Conservation (phyloP, 2,888 invertebrate genomes). For the Acanthosepion pharaonis region DNA sequence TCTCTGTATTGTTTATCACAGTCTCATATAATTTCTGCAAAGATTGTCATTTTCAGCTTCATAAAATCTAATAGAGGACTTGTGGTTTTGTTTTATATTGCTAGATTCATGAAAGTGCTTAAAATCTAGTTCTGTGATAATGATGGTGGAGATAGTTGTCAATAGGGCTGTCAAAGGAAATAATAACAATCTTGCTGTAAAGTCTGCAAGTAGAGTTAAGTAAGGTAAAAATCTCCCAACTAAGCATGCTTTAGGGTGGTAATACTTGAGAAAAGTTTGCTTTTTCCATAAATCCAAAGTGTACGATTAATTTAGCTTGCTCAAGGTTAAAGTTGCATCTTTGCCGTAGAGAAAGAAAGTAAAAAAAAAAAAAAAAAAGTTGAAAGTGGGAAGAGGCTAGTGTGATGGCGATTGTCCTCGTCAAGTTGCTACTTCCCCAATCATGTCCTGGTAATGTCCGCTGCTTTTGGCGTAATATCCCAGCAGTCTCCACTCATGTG, state of each 20-base stretch:
- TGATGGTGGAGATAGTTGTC: neutral
- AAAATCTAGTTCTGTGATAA: neutral
- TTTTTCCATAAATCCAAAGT: neutral
- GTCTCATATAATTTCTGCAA: no score
- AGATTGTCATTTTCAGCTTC: no score
- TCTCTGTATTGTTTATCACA: no score
- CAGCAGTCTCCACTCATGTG: conserved; percentile 39
- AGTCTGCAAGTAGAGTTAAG: neutral
- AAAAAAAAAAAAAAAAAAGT: neutral
- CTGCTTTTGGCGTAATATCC: conserved; percentile 42
- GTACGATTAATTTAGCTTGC: conserved; percentile 33
- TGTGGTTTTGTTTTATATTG: neutral
- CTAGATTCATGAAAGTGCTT: neutral
- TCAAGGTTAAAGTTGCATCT: neutral
- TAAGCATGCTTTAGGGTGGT: neutral
- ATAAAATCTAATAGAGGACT: no score
- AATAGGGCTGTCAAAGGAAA: neutral
- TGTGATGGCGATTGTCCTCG: conserved; percentile 22
- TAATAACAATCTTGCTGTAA: neutral
- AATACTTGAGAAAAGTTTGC: conserved; percentile 18
- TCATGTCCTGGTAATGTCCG: conserved; percentile 33
- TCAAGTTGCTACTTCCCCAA: conserved; percentile 33
- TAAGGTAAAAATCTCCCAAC: neutral
- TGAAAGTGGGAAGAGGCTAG: neutral
- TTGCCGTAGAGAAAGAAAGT: neutral